Evolutionary conservation across 2,113 vertebrate species (phyloP).

Genomic region (Thymallus thymallus): DNA sequence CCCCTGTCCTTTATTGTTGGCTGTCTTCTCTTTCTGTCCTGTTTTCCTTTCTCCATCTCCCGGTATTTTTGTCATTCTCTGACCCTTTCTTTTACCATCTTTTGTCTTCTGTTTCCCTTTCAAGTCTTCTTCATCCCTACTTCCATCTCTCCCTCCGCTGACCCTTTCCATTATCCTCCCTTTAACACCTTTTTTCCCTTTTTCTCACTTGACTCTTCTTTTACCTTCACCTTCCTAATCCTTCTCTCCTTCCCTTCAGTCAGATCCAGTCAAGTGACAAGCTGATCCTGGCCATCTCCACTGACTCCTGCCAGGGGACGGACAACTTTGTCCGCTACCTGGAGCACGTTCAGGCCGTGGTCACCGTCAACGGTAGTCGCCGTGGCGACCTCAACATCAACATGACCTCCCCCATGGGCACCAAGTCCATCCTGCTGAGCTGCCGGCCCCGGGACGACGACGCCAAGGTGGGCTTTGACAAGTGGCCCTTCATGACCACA

Average conservation of each 20-base stretch:
- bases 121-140: not conserved
- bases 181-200: not conserved
- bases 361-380: constrained; percentile 90
- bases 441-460: constrained; percentile 92
- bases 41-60: not conserved
- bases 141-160: not conserved
- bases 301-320: constrained; percentile 89
- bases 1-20: not conserved
- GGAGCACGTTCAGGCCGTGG: constrained; percentile 93
- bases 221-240: not conserved
- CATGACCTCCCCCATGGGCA: constrained; percentile 98
- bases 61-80: not conserved
- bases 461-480: constrained; percentile 97
- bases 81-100: not conserved
- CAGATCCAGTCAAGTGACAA: constrained; percentile 87
- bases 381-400: constrained; percentile 96
- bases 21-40: constrained; percentile 4
- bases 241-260: constrained; percentile 63
- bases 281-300: constrained; percentile 83
- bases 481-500: constrained; percentile 99
- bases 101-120: not conserved
- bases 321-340: constrained; percentile 98
- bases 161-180: not conserved
- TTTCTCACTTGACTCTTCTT: too few relatives aligned
- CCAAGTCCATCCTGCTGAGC: constrained; percentile 95